These are phyloP conservation scores for Macrotrachela quadricornifera DNA, from an alignment of 1,140 invertebrate species.

Conservation along the genomic window DNA sequence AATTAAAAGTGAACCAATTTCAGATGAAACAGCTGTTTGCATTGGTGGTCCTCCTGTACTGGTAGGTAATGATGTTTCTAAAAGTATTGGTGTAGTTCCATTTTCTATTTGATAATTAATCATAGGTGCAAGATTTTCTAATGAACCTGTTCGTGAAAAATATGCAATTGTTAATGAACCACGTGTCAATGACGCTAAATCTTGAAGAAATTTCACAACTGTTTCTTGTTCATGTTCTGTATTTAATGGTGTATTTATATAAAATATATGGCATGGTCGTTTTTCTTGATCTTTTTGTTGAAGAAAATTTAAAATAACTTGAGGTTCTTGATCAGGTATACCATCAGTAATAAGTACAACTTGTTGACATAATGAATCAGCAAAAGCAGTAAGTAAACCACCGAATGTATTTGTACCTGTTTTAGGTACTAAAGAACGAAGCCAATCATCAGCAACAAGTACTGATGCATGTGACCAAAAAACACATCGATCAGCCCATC, in stretches of 20 bases:
- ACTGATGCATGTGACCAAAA: slow-evolving; percentile 26
- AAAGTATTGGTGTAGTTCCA: slow-evolving; percentile 11
- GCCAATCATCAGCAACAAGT: slow-evolving; percentile 22
- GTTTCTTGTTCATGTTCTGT: slow-evolving; percentile 17
- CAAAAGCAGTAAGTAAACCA: slow-evolving; percentile 23
- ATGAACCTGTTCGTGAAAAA: slow-evolving; percentile 16
- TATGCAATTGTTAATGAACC: slow-evolving; percentile 25
- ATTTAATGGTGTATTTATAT: background rate
- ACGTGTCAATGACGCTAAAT: slow-evolving; percentile 25
- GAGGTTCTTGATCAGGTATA: slow-evolving; percentile 24
- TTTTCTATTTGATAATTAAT: too few relatives aligned
- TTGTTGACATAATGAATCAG: slow-evolving; percentile 19
- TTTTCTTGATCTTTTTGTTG: too few relatives aligned
- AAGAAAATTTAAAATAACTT: slow-evolving; percentile 15
- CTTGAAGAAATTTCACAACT: slow-evolving; percentile 23
- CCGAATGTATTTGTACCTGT: slow-evolving; percentile 28
- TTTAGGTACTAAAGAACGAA: slow-evolving; percentile 20
- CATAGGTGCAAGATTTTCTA: too few relatives aligned
- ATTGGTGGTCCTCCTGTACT: slow-evolving; percentile 12
- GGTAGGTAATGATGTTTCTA: too few relatives aligned
- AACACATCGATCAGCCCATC: slow-evolving; percentile 29
- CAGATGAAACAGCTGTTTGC: slow-evolving; percentile 14
- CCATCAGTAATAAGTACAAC: slow-evolving; percentile 28
- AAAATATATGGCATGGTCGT: too few relatives aligned
- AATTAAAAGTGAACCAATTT: slow-evolving; percentile 23